Base-by-base conservation (phyloP, 2,888 invertebrate species). In the Galerucella calmariensis region DNA sequence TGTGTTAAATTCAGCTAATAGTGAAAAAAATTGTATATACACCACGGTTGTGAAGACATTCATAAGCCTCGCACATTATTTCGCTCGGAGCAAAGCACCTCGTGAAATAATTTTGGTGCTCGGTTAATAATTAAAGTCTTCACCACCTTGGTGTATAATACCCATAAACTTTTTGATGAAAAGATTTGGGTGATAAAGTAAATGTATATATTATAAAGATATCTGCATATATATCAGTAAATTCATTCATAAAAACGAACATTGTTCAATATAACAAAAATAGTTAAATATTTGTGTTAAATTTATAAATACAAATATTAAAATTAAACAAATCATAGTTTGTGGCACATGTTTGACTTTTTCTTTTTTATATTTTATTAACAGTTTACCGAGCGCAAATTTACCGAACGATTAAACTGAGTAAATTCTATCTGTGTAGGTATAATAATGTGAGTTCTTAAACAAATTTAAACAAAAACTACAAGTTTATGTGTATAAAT, bases 251-350 rank as follows among this genome's bases (percentile, higher is more conserved):
- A 77, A 81, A 73, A 76, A 72, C 59, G 73, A 73, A 75, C 75
- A 75, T 80, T 79, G 81, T 81, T 81, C 79, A 78, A 81, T 80
- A 79, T 56, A 80, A 79, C 79, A 80, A 78, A 79, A 82, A 82
- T 79, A 80, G 76, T 79, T 82, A 85, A 85, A 85, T 85, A 85
- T 85, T 85, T 84, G 84, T 84, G 79, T 81, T 76, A 74, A 81
- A 81, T 79, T 56, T 81, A 79, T 78, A 81, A 81, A 81, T 80
- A 83, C 79, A 74, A 72, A 73, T 73, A 75, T 58, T 66, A 67
- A 80, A 80, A 80, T 82, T 81, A 81, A 80, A 80, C 76, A 78
- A 81, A 81, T 80, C 77, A 79, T 79, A 81, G 81, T 80, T 80
- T 79, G 79, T 78, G 78, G 78, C 79, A 80, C 72, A 80, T 80